Base-by-base conservation (phyloP, 2,797 vertebrate species). In the Phoebastria nigripes region DNA sequence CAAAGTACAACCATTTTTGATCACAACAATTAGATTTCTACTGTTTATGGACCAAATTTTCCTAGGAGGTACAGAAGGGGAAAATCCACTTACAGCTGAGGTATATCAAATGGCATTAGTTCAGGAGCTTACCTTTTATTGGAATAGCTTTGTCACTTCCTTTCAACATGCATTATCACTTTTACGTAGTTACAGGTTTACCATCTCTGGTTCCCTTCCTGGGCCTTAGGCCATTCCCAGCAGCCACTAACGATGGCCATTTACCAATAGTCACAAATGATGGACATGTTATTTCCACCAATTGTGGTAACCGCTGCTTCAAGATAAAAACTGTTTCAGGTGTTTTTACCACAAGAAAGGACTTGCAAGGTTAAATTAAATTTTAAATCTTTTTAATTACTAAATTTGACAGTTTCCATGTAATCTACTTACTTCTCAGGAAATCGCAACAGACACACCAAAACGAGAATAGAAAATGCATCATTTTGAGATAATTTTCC, bases 331-430 rank as follows among this genome's bases (percentile, higher is more conserved):
- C 20, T 10, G 17, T 8, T 52, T 52, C 37, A 55, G 37, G 29
- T 69, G 17, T 44, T 77, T 62, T 49, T 29, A 72, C 24, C 65
- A 63, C 18, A 69, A 20, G 25, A 51, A 72, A 35, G 18, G 6
- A 61, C 26, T 14, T 28, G 29, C 5, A 55, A 89, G 47, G 37
- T 37, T 26, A 91, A 94, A 90, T 28, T 42, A 6, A 61, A 71
- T 89, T 71, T 81, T 63, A 92, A 88, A 86, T 8, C 33, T 47
- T 65, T 65, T 79, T 66, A 81, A 88, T 63, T 71, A 85, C 37
- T 42, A 39, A 14, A 72, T 42, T 19, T 62, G 62, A 71, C 51
- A 62, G 52, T 54, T 78, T 62, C 49, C 46, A 58, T 51, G 26
- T 86, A 76, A 91, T 65, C 49, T 77, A 70, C 37, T 18, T 33